These are phyloP conservation scores for Potamarius usumacintae DNA, from an alignment of 2,113 vertebrate genomes.

Conservation along the genomic window DNA sequence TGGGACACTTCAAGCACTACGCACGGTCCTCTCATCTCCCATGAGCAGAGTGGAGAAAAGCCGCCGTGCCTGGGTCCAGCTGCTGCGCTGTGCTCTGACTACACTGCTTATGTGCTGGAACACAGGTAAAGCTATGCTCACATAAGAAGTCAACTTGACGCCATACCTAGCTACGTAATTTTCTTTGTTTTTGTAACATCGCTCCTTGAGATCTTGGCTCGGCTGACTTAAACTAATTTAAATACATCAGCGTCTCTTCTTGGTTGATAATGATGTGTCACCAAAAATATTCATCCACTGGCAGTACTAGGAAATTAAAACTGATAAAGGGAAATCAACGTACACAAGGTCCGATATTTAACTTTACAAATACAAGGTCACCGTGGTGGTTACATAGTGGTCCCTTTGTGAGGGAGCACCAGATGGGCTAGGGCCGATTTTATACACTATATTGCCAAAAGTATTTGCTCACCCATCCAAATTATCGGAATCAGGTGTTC, in stretches of 20 bases:
- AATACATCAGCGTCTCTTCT: neutral
- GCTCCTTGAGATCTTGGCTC: neutral
- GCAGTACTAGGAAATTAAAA: neutral
- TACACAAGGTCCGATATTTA: no score
- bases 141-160: neutral
- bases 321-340: neutral
- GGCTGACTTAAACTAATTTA: neutral
- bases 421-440: no score
- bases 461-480: no score
- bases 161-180: neutral
- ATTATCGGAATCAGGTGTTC: no score
- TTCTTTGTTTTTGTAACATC: neutral
- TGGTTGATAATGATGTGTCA: neutral
- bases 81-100: conserved; percentile 80
- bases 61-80: conserved; percentile 78
- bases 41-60: conserved; percentile 91
- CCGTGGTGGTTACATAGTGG: no score
- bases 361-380: no score
- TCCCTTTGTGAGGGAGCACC: no score
- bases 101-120: conserved; percentile 83
- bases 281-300: neutral
- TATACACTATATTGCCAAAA: no score
- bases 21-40: conserved; percentile 79
- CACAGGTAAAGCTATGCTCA: conserved; percentile 64
- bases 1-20: conserved; percentile 82